Percentiles rank a stretch among this genome's conserved stretches.
These are phyloP conservation scores for Silvanus unidentatus DNA, from an alignment of 2,888 invertebrate genomes.

Conservation along the genomic window DNA sequence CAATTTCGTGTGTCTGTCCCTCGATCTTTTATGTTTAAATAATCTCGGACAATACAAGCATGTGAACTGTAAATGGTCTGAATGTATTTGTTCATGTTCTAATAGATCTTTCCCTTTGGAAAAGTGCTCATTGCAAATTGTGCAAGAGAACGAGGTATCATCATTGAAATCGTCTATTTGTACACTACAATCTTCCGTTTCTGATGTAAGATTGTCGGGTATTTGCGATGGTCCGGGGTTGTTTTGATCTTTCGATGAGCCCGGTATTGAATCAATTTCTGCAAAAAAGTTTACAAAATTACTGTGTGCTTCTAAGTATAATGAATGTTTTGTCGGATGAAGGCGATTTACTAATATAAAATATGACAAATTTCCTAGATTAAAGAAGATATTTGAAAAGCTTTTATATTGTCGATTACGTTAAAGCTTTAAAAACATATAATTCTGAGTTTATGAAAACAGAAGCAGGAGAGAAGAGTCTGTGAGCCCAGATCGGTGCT, in stretches of 20 bases:
- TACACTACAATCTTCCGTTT: background rate
- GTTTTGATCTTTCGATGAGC: no score
- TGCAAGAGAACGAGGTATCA: constrained; percentile 4
- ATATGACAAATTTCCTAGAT: no score
- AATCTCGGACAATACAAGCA: constrained; percentile 87
- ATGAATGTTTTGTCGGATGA: no score
- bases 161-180: background rate
- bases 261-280: background rate
- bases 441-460: constrained; percentile 6
- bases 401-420: constrained; percentile 1
- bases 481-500: constrained; percentile 18
- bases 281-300: background rate
- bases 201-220: background rate
- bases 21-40: constrained; percentile 91
- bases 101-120: constrained; percentile 17
- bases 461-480: constrained; percentile 6
- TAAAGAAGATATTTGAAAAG: no score
- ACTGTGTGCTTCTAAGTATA: no score
- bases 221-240: background rate
- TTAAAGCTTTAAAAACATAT: constrained; percentile 4
- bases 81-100: constrained; percentile 56
- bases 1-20: constrained; percentile 89
- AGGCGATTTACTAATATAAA: no score
- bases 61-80: constrained; percentile 86
- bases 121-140: constrained; percentile 13